Evolutionary conservation across 2,797 vertebrate species (phyloP), one percentile per base, ranked within the genome.

Genomic region (Artibeus lituratus): DNA sequence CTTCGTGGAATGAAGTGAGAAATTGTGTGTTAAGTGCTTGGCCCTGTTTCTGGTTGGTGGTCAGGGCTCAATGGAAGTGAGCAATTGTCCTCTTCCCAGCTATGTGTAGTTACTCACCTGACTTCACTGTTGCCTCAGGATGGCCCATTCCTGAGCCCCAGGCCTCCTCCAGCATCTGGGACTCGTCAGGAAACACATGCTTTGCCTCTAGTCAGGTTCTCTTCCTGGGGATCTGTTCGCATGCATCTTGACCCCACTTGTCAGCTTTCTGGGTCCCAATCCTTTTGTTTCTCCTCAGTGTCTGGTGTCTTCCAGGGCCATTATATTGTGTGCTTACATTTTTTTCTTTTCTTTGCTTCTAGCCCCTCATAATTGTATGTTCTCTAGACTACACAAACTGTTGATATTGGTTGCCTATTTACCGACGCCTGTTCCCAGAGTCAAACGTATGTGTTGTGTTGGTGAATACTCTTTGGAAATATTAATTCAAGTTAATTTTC

Each of bases 311-410:
- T 76, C 84, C 44, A 67, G 22, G 10, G 80, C 74, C 47, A 85
- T 96, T 55, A 55, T 29, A 37, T 59, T 21, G 65, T 37, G 29
- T 18, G 6, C 10, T 70, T 74, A 88, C 47, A 42, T 77, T 94
- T 15, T 74, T 87, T 91, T 94, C 19, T 74, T 87, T 91, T 70
- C 62, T 29, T 74, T 87, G 62, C 35, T 88, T 95, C 69, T 89
- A 77, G 10, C n/a, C 32, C 19, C 24, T 3, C 2, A 32, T 39
- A 80, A 59, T 83, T 81, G 10, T 70, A 65, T n/a, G 12, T 73
- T 94, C 32, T 87, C 87, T 44, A 84, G 78, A 55, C 5, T 32
- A 14, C 11, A 70, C 15, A 67, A 72, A 78, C n/a, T 37, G 76
- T 32, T 95, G 24, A 18, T 44, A 37, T 83, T 51, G 22, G 22